Percentiles rank a stretch among this genome's conserved stretches.
phyloP scores from a whole-genome alignment of 1,140 invertebrate species.

The Drosophila sechellia region DNA sequence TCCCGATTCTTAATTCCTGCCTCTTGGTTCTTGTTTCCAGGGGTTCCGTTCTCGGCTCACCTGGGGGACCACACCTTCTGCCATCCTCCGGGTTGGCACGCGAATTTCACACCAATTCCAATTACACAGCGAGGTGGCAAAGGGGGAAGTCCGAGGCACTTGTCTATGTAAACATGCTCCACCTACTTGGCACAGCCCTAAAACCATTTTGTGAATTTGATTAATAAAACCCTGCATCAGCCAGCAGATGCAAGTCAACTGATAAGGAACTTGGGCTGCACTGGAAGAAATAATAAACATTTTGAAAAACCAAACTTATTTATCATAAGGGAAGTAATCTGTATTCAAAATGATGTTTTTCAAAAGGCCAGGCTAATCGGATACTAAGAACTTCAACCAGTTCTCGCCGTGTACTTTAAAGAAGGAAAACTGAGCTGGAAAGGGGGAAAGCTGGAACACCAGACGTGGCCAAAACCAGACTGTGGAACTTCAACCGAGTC shows the following conservation, averaged over 20 bases:
- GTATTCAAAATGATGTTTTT: background rate
- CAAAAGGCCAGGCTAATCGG: background rate
- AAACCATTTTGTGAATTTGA: constrained; percentile 83
- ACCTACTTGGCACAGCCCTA: constrained; percentile 76
- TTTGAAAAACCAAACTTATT: background rate
- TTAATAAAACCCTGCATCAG: constrained; percentile 83
- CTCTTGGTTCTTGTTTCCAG: background rate
- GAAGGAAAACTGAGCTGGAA: constrained; percentile 3
- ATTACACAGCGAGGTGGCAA: constrained; percentile 50
- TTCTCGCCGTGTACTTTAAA: constrained; percentile 6
- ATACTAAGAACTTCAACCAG: background rate
- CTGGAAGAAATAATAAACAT: background rate
- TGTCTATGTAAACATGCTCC: constrained; percentile 80
- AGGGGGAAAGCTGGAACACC: constrained; percentile 13
- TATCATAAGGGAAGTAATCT: background rate
- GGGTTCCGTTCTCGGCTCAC: constrained; percentile 4
- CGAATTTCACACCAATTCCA: constrained; percentile 82
- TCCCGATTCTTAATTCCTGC: background rate
- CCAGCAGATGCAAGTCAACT: constrained; percentile 67
- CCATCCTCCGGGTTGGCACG: constrained; percentile 52
- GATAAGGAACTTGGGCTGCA: constrained; percentile 60
- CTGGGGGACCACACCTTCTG: constrained; percentile 39
- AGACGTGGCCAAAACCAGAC: constrained; percentile 50
- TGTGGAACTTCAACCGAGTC: constrained; percentile 42
- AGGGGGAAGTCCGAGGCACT: constrained; percentile 47